Evolutionary conservation across 2,797 vertebrate genomes (phyloP).

Genomic region (Danio kyathit): DNA sequence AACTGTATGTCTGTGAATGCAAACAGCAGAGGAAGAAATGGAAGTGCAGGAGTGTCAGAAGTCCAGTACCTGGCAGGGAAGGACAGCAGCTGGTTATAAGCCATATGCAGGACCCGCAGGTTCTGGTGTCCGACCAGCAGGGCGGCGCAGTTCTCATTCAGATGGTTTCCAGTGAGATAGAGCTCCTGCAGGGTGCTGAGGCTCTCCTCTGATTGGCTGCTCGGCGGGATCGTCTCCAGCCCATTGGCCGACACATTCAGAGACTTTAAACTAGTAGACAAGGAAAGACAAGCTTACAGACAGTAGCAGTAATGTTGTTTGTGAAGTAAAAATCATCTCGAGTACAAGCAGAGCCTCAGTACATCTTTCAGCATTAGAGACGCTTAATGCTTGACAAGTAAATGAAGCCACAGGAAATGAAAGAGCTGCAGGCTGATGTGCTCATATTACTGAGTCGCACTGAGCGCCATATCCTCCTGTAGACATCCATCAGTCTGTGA

Average conservation of each 20-base stretch:
- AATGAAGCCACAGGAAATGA: conserved; percentile 77
- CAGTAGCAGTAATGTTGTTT: not conserved
- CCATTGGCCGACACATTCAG: conserved; percentile 93
- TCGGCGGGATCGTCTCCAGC: conserved; percentile 89
- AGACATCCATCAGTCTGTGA: not conserved
- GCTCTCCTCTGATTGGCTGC: conserved; percentile 87
- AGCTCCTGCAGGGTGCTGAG: conserved; percentile 93
- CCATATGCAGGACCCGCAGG: conserved; percentile 91
- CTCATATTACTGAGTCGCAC: conserved; percentile 67
- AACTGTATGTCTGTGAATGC: too few relatives aligned
- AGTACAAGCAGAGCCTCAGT: conserved; percentile 63
- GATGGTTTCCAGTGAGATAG: conserved; percentile 90
- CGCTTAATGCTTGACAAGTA: conserved; percentile 73
- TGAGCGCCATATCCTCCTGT: conserved; percentile 34
- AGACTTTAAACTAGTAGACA: conserved; percentile 86
- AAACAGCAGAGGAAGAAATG: too few relatives aligned
- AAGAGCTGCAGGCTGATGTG: conserved; percentile 57
- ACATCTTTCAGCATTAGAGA: conserved; percentile 42
- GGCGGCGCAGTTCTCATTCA: conserved; percentile 91
- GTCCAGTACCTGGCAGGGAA: conserved; percentile 92
- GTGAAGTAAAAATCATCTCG: not conserved
- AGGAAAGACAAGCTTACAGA: not conserved
- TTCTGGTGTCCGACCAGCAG: conserved; percentile 88
- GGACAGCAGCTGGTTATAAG: conserved; percentile 91
- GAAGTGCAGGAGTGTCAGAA: not conserved